These are phyloP conservation scores for Calosoma granatense DNA, from an alignment of 1,140 invertebrate genomes.

Conservation along the genomic window DNA sequence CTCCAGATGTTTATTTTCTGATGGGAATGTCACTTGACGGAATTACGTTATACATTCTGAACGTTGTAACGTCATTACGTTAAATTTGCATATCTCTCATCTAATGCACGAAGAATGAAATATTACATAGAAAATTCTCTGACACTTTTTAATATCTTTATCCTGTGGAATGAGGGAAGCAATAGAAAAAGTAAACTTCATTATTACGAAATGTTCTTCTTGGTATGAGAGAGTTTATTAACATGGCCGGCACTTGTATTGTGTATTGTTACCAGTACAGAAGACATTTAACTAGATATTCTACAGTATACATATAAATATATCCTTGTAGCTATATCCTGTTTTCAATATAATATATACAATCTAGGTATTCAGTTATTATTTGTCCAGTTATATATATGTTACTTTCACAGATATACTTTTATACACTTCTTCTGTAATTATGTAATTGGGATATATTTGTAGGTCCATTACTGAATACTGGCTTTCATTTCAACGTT, in stretches of 20 bases:
- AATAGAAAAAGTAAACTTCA: not conserved
- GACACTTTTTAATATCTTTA: not conserved
- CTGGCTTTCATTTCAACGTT: constrained; percentile 87
- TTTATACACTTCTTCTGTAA: not conserved
- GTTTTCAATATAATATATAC: no score
- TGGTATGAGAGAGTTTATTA: no score
- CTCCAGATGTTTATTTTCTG: not conserved
- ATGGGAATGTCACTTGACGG: not conserved
- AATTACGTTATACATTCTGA: not conserved
- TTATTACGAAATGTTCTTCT: not conserved
- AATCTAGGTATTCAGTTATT: no score
- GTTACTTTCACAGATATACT: no score
- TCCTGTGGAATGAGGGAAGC: not conserved
- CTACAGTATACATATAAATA: no score
- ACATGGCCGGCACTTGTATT: no score
- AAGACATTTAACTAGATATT: no score
- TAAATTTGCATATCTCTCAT: not conserved
- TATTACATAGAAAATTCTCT: not conserved
- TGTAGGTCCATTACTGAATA: constrained; percentile 72
- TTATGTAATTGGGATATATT: not conserved
- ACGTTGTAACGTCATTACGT: not conserved
- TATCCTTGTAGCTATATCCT: no score
- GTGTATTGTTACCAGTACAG: no score
- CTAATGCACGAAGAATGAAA: not conserved
- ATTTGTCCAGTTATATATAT: no score